phyloP scores from a whole-genome alignment of 1,140 invertebrate genomes.

The Lethocerus indicus region DNA sequence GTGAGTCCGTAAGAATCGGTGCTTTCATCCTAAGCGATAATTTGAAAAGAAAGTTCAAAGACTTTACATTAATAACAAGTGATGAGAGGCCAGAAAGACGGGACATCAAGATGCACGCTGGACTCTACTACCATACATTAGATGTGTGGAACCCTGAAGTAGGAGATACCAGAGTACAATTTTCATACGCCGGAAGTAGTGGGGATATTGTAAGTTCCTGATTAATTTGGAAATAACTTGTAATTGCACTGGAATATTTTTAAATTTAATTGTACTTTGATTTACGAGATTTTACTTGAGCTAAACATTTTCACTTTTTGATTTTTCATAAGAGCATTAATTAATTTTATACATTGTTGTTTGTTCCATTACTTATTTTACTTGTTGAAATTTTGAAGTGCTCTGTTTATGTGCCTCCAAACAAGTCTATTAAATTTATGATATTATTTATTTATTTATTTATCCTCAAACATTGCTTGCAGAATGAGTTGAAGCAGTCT shows the following conservation, averaged over 20 bases:
- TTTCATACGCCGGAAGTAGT: constrained; percentile 61
- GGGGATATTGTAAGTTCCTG: constrained; percentile 45
- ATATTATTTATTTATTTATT: too few species aligned
- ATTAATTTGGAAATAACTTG: neutral
- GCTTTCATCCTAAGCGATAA: constrained; percentile 32
- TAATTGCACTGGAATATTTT: neutral
- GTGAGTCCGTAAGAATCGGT: constrained; percentile 35
- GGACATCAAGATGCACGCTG: constrained; percentile 70
- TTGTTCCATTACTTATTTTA: neutral
- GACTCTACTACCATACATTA: constrained; percentile 64
- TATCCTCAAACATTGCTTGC: too few species aligned
- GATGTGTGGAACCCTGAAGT: constrained; percentile 71
- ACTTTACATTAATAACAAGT: constrained; percentile 62
- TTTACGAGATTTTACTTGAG: too few species aligned
- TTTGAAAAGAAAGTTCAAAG: constrained; percentile 55
- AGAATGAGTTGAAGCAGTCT: too few species aligned
- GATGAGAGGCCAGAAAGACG: constrained; percentile 61
- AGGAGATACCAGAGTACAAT: constrained; percentile 65
- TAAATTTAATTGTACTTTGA: neutral
- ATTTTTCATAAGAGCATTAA: neutral
- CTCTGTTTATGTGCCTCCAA: neutral
- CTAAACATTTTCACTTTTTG: neutral
- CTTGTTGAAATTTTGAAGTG: neutral
- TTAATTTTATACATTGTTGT: neutral
- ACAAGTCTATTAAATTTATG: too few species aligned